Conservation (phyloP, 1,140 invertebrate genomes). For the Calephelis virginiensis region DNA sequence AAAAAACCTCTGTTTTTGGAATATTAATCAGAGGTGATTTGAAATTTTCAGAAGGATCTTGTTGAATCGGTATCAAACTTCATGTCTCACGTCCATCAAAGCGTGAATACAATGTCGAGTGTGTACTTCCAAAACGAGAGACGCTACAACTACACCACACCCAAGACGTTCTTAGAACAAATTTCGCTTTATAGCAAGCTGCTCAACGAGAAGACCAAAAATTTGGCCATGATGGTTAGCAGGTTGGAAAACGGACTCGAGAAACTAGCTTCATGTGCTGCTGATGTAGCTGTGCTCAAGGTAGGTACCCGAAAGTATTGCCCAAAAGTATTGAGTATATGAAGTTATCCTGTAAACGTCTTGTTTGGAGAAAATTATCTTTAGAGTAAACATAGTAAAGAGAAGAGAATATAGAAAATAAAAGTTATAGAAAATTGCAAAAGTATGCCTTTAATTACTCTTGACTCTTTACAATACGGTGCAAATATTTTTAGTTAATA, state of each 20-base stretch:
- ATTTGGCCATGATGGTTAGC: conserved; percentile 87
- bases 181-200: conserved; percentile 93
- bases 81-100: conserved; percentile 94
- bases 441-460: no score
- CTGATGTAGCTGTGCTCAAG: conserved; percentile 84
- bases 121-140: conserved; percentile 91
- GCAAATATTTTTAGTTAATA: no score
- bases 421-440: no score
- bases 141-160: conserved; percentile 97
- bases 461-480: no score
- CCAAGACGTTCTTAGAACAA: conserved; percentile 97
- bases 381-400: no score
- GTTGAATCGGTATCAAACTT: conserved; percentile 87
- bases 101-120: conserved; percentile 92
- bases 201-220: conserved; percentile 86
- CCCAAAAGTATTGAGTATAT: no score
- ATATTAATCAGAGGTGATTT: not conserved
- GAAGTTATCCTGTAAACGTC: no score
- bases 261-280: conserved; percentile 89
- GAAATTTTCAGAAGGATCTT: conserved; percentile 69
- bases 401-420: no score
- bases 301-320: conserved; percentile 37
- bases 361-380: no score
- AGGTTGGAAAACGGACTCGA: conserved; percentile 93
- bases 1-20: no score